A percentile compares a stretch with the other conserved stretches of the same genome.
Conservation (phyloP, 2,888 invertebrate species). For the Euphydryas editha region DNA sequence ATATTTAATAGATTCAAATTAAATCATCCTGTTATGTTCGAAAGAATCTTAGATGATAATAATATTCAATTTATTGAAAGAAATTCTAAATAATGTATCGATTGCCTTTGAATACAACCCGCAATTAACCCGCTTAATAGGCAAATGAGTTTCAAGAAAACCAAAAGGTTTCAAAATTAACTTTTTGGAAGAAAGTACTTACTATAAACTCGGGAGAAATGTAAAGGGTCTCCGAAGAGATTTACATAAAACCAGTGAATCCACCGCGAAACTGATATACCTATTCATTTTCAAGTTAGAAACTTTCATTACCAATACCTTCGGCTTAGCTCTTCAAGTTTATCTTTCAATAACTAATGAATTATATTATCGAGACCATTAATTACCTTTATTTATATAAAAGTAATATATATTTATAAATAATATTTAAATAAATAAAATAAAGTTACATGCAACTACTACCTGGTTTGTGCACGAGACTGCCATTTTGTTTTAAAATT, state of each 20-base stretch:
- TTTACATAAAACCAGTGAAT: constrained; percentile 43
- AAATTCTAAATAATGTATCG: constrained; percentile 25
- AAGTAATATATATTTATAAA: too few relatives aligned
- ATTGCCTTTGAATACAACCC: constrained; percentile 29
- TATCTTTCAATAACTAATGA: constrained; percentile 26
- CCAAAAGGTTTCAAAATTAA: constrained; percentile 37
- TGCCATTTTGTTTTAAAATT: too few relatives aligned
- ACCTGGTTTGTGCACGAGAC: too few relatives aligned
- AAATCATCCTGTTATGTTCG: too few relatives aligned
- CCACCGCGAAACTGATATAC: constrained; percentile 39
- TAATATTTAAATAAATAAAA: too few relatives aligned
- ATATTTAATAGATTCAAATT: too few relatives aligned
- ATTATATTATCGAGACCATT: constrained; percentile 9
- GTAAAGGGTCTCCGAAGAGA: constrained; percentile 40
- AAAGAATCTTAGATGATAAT: too few relatives aligned
- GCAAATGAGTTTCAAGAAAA: constrained; percentile 33
- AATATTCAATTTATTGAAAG: background rate
- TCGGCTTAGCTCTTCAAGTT: constrained; percentile 23
- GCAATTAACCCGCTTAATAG: constrained; percentile 38
- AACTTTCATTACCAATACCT: constrained; percentile 36
- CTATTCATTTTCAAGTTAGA: constrained; percentile 35
- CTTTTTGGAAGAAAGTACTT: constrained; percentile 38
- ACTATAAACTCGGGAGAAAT: constrained; percentile 38
- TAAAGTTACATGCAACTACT: too few relatives aligned
- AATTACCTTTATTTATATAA: background rate